phyloP scores from a whole-genome alignment of 1,140 invertebrate genomes.

The Parapsyche elsis region DNA sequence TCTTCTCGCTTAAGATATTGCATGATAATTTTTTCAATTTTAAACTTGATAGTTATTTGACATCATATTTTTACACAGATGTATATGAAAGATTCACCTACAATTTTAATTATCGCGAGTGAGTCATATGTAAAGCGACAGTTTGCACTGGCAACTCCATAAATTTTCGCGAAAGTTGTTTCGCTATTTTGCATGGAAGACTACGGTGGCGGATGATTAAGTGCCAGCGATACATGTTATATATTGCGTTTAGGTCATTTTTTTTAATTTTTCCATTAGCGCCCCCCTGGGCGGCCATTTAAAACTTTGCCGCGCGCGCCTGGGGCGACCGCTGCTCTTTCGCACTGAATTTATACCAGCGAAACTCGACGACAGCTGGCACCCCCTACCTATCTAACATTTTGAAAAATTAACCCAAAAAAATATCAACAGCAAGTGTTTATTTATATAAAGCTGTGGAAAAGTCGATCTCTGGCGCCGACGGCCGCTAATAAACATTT shows the following conservation, averaged over 20 bases:
- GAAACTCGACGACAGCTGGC: slow-evolving; percentile 46
- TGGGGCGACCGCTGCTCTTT: neutral
- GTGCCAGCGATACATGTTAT: slow-evolving; percentile 46
- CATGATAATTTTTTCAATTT: too few species aligned
- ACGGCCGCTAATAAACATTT: slow-evolving; percentile 53
- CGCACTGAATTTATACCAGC: slow-evolving; percentile 20
- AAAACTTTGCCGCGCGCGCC: slow-evolving; percentile 9
- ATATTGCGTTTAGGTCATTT: slow-evolving; percentile 39
- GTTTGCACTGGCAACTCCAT: slow-evolving; percentile 33
- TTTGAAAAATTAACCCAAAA: slow-evolving; percentile 42
- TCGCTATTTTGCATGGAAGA: slow-evolving; percentile 15
- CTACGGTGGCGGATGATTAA: slow-evolving; percentile 43
- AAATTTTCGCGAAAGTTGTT: slow-evolving; percentile 26
- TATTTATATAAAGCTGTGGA: neutral
- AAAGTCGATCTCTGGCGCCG: slow-evolving; percentile 49
- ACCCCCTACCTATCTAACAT: slow-evolving; percentile 8
- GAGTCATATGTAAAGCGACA: neutral
- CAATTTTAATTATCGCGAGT: slow-evolving; percentile 15
- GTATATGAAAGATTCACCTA: neutral
- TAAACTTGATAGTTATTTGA: too few species aligned
- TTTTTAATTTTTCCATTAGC: slow-evolving; percentile 52
- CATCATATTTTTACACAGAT: too few species aligned
- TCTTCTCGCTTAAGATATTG: too few species aligned
- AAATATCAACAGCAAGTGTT: neutral
- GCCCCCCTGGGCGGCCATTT: slow-evolving; percentile 17